Conservation (phyloP, 2,113 vertebrate genomes). For the Hystrix brachyura region DNA sequence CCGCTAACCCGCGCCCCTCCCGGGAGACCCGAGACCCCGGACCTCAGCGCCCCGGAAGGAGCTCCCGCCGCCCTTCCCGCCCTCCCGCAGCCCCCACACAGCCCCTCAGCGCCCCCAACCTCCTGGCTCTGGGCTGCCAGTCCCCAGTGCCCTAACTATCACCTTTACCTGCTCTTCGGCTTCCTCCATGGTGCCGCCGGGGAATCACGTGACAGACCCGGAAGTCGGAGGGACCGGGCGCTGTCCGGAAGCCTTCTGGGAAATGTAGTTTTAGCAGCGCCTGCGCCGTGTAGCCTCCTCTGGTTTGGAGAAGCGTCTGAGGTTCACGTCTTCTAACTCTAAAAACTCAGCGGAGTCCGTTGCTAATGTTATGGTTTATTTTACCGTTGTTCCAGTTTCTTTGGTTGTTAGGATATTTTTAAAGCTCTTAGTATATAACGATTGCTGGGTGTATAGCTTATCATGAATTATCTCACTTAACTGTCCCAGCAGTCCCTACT, state of each 20-base stretch:
- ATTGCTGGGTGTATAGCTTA: background rate
- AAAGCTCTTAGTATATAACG: background rate
- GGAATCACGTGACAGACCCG: constrained; percentile 89
- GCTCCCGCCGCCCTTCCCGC: background rate
- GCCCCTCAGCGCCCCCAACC: too few relatives aligned
- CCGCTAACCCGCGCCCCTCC: background rate
- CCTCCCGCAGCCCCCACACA: background rate
- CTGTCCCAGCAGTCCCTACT: background rate
- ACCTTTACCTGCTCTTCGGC: constrained; percentile 91
- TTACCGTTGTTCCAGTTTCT: background rate
- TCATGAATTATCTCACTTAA: constrained; percentile 28
- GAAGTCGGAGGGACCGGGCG: background rate
- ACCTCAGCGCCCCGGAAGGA: background rate
- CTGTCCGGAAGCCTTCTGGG: constrained; percentile 38
- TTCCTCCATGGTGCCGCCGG: constrained; percentile 91
- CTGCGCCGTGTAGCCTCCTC: rapidly evolving
- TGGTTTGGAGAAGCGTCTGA: rapidly evolving
- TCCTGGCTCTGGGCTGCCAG: rapidly evolving
- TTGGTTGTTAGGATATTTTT: background rate
- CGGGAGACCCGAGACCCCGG: rapidly evolving
- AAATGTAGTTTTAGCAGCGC: constrained; percentile 82
- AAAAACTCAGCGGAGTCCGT: background rate
- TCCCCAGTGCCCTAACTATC: background rate
- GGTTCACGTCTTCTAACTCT: background rate
- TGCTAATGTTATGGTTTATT: constrained; percentile 8